Conservation (phyloP, 1,140 invertebrate species). For the Brachionus calyciflorus region DNA sequence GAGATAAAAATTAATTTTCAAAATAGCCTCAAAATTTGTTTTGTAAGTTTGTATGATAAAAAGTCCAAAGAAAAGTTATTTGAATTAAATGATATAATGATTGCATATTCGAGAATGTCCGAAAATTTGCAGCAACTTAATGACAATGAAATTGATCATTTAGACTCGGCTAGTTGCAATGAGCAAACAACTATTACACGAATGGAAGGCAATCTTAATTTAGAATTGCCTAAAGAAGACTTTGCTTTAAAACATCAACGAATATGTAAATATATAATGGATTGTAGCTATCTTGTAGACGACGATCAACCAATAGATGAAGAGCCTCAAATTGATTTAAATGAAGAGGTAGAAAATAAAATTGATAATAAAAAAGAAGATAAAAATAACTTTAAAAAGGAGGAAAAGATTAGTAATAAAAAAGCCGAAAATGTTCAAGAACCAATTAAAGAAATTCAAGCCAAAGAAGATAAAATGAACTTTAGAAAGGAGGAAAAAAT, state of each 20-base stretch:
- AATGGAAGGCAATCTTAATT: background rate
- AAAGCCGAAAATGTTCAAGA: background rate
- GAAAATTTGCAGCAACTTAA: background rate
- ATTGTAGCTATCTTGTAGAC: background rate
- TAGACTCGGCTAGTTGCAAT: constrained; percentile 26
- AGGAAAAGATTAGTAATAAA: no score
- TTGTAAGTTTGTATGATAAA: background rate
- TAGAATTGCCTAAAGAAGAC: constrained; percentile 18
- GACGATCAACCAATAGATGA: no score
- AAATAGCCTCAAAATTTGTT: background rate
- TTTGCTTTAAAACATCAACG: background rate
- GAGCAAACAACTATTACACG: background rate
- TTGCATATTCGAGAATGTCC: no score
- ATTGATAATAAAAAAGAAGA: no score
- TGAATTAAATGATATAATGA: background rate
- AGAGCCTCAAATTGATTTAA: no score
- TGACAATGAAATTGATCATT: background rate
- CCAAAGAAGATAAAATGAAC: background rate
- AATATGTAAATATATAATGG: background rate
- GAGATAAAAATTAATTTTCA: background rate
- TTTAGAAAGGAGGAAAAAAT: no score
- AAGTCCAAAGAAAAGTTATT: background rate
- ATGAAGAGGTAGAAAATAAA: no score
- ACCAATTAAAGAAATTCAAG: no score
- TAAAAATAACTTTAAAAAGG: no score